These are phyloP conservation scores for Halichoerus grypus DNA, from an alignment of 2,113 vertebrate genomes.

Conservation along the genomic window DNA sequence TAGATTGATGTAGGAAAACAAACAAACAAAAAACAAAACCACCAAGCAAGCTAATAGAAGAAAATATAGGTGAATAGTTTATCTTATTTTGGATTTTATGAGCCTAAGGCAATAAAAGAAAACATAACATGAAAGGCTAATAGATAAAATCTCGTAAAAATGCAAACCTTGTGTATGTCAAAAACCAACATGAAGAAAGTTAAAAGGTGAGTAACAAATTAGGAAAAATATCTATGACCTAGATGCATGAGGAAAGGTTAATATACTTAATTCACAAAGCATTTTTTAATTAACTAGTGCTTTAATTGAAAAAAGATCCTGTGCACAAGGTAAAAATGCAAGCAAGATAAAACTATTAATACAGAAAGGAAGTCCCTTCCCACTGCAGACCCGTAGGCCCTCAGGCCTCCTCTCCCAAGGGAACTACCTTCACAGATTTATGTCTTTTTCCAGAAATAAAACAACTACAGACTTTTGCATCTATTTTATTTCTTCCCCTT, in stretches of 20 bases:
- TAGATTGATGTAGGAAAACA: not conserved
- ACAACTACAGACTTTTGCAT: not conserved
- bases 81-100: slow-evolving; percentile 33
- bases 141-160: slow-evolving; percentile 25
- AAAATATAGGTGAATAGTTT: not conserved
- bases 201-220: slow-evolving; percentile 50
- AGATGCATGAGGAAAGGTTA: not conserved
- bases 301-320: not conserved
- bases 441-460: slow-evolving; percentile 45
- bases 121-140: not conserved
- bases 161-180: not conserved
- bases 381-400: not conserved
- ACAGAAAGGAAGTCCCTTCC: not conserved
- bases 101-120: slow-evolving; percentile 27
- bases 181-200: slow-evolving; percentile 47
- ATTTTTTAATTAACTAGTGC: not conserved
- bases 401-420: not conserved
- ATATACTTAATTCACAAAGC: not conserved
- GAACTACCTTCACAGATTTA: not conserved
- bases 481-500: not conserved
- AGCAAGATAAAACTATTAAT: slow-evolving; percentile 11
- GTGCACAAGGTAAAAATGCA: slow-evolving; percentile 18
- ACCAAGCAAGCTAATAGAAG: not conserved
- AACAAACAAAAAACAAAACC: not conserved
- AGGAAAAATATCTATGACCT: slow-evolving; percentile 23